Base-by-base conservation (phyloP, 1,140 invertebrate species). In the Drosophila eugracilis region DNA sequence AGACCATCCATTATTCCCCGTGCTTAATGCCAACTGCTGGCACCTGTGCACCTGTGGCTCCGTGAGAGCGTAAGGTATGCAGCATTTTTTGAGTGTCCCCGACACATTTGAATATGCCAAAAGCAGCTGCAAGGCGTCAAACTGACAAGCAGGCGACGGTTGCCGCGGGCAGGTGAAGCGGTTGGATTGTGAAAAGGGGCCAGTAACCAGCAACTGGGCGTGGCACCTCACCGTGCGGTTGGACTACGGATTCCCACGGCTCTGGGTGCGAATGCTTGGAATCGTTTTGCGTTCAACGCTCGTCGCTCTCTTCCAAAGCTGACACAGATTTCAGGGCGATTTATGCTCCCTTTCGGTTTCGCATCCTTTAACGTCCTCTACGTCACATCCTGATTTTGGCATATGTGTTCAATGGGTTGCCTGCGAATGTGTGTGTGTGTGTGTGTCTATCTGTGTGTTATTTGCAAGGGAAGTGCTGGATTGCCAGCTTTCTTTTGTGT, bases 21-120 rank as follows among this genome's bases (percentile, higher is more conserved):
- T 54, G 44, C 55, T 66, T 47, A 24, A 22, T 77, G 55, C 55
- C 32, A 54, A 19, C 36, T 39, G 57, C 32, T 49, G 12, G 24
- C 72, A 81, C 78, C 78, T 80, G 72, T 80, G 24, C 72, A 81
- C 78, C 78, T 80, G 72, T 80, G 65, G 58, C 72, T 37, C 22
- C 10, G n/a, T 22, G 14, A 26, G 19, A 26, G 44, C 28, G 41
- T 14, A 32, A 55, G 47, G 36, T 50, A 55, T 45, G 54, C 62
- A 55, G 57, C 36, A 12, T 63, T 62, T 58, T 65, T 63, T 36
- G 22, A 55, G 42, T 34, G 19, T 48, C 41, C 69, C 22, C 36
- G 54, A 44, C 77, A 65, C 72, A 80, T 72, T 75, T 80, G 71
- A 80, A 75, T 76, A 71, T 80, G 77, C 65, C 77, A 80, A 60